Evolutionary conservation across 30 jellyfish, hydroid and myxozoan species (phyloP).

Genomic region (Hydra vulgaris): DNA sequence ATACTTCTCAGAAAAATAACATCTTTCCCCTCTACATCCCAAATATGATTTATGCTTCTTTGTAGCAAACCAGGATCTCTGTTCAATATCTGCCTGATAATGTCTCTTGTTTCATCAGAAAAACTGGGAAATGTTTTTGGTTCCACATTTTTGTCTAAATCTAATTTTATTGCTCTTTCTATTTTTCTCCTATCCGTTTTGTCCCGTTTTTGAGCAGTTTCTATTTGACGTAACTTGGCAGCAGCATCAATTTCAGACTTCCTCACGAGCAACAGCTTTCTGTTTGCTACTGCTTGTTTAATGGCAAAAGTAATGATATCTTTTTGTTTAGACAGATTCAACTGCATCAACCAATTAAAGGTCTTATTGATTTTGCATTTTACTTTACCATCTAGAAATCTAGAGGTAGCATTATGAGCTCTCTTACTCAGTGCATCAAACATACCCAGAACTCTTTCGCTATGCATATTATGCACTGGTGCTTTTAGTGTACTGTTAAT

Average conservation of each 20-base stretch:
- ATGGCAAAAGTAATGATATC: not conserved
- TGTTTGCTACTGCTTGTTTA: not conserved
- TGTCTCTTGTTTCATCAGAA: too few species aligned
- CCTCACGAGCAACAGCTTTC: not conserved
- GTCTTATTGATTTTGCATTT: not conserved
- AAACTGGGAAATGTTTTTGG: too few species aligned
- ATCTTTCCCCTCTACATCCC: not conserved
- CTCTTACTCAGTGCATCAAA: not conserved
- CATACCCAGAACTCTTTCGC: not conserved
- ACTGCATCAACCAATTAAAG: not conserved
- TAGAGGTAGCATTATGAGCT: not conserved
- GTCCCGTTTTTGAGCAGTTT: too few species aligned
- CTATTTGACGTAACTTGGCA: not conserved
- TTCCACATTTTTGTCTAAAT: too few species aligned
- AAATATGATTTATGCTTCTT: not conserved
- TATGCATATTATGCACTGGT: not conserved
- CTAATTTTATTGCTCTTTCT: too few species aligned
- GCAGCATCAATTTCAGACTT: not conserved
- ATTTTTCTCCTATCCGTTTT: too few species aligned
- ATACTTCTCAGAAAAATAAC: not conserved
- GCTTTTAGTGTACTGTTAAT: not conserved
- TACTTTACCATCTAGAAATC: not conserved
- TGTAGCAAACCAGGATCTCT: too few species aligned
- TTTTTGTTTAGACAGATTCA: not conserved
- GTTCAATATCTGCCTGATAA: too few species aligned